Conservation (phyloP, 2,113 vertebrate genomes). For the Podarcis cretensis region DNA sequence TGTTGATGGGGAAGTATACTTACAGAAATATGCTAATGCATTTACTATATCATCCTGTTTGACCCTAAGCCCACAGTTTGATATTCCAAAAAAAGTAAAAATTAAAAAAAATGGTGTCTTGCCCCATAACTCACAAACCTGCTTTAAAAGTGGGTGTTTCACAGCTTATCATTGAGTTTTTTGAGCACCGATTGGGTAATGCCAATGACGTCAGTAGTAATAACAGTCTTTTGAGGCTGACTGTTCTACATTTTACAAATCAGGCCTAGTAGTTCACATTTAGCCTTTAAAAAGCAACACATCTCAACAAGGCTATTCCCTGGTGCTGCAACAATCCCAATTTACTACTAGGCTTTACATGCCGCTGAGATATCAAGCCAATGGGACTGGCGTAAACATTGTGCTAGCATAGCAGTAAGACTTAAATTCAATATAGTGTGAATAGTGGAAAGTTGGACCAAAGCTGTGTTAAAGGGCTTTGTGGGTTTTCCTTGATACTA, state of each 20-base stretch:
- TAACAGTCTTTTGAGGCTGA: not conserved
- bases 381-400: not conserved
- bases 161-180: not conserved
- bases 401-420: not conserved
- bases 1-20: not conserved
- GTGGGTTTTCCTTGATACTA: not conserved
- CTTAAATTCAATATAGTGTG: not conserved
- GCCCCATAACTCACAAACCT: no score
- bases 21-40: not conserved
- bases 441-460: not conserved
- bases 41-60: not conserved
- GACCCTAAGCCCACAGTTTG: not conserved
- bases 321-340: not conserved
- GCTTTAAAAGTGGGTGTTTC: not conserved
- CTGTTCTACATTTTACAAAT: not conserved
- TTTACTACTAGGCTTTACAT: not conserved
- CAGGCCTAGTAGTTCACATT: not conserved
- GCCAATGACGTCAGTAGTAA: not conserved
- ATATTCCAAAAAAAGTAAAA: not conserved
- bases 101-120: not conserved
- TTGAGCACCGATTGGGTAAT: not conserved
- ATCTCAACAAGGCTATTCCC: not conserved
- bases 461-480: not conserved
- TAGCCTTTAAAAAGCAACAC: not conserved
- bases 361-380: not conserved